Percentiles rank a stretch among this genome's conserved stretches.
Evolutionary conservation across 2,888 invertebrate genomes (phyloP).

Genomic region (Ellobium chinense): DNA sequence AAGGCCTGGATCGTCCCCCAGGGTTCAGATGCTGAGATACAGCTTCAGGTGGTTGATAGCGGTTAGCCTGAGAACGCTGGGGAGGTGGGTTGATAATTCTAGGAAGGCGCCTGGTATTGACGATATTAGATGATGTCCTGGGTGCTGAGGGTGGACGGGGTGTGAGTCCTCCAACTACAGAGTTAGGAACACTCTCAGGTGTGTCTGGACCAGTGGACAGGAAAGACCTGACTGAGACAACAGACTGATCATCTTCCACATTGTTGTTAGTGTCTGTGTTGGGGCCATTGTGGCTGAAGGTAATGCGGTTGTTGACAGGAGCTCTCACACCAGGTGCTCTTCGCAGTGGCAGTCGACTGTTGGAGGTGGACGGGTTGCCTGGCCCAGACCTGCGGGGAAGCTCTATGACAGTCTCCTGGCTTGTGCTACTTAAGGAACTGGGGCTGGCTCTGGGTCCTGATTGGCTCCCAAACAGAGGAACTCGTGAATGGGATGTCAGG

Average conservation of each 20-base stretch:
- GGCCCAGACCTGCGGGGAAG: slow-evolving; percentile 5
- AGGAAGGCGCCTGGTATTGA: slow-evolving; percentile 39
- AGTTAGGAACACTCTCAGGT: not conserved
- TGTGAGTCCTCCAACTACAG: slow-evolving; percentile 13
- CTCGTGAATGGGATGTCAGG: not conserved
- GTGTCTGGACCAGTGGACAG: slow-evolving; percentile 13
- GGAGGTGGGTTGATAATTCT: slow-evolving; percentile 38
- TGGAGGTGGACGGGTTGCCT: not conserved
- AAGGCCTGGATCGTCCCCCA: not conserved
- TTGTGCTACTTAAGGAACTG: slow-evolving; percentile 38
- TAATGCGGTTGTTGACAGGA: slow-evolving; percentile 42
- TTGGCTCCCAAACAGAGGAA: not conserved
- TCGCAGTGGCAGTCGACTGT: not conserved
- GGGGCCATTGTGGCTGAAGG: slow-evolving; percentile 42
- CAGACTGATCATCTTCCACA: not conserved
- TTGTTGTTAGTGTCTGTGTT: slow-evolving; percentile 45
- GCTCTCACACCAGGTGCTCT: slow-evolving; percentile 10
- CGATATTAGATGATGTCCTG: slow-evolving; percentile 34
- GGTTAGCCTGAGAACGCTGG: not conserved
- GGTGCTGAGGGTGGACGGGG: slow-evolving; percentile 43
- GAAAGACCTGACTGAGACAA: not conserved
- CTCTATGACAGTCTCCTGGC: slow-evolving; percentile 42
- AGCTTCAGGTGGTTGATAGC: slow-evolving; percentile 38
- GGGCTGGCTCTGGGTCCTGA: slow-evolving; percentile 27
- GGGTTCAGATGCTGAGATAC: slow-evolving; percentile 1